phyloP scores from a whole-genome alignment of 2,888 invertebrate genomes.

The Acronicta aceris region DNA sequence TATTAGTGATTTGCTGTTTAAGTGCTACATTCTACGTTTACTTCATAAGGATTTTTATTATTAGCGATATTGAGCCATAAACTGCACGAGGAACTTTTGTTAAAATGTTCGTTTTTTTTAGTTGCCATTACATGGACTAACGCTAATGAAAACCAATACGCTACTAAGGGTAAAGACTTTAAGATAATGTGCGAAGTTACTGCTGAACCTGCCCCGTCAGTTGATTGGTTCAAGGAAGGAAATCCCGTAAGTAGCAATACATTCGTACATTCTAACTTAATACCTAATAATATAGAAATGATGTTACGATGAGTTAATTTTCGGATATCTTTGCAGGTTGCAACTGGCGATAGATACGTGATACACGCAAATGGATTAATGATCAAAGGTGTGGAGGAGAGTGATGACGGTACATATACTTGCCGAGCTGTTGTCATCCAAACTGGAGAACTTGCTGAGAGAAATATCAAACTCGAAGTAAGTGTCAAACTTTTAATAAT shows the following conservation, averaged over 20 bases:
- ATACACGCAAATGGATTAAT: conserved; percentile 93
- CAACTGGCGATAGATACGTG: conserved; percentile 92
- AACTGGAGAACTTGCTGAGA: conserved; percentile 94
- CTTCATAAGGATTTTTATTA: neutral
- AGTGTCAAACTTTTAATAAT: neutral
- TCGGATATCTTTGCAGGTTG: conserved; percentile 82
- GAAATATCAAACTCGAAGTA: conserved; percentile 94
- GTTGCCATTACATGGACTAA: conserved; percentile 96
- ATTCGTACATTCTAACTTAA: no score
- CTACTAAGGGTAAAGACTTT: conserved; percentile 93
- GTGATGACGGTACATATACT: conserved; percentile 95
- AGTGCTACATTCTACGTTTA: neutral
- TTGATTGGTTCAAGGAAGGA: conserved; percentile 95
- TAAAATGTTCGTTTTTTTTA: conserved; percentile 72
- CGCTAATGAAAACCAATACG: conserved; percentile 95
- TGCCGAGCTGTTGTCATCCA: conserved; percentile 95
- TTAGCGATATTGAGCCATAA: neutral
- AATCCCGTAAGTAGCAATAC: conserved; percentile 84
- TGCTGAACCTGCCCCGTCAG: conserved; percentile 95
- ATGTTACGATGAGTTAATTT: neutral
- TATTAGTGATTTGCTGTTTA: conserved; percentile 1
- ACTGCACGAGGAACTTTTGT: conserved; percentile 3
- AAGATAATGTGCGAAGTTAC: conserved; percentile 95
- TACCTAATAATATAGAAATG: neutral
- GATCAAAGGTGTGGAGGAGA: conserved; percentile 93